These are phyloP conservation scores for Metacarcinus magister DNA, from an alignment of 2,888 invertebrate genomes.

Conservation along the genomic window DNA sequence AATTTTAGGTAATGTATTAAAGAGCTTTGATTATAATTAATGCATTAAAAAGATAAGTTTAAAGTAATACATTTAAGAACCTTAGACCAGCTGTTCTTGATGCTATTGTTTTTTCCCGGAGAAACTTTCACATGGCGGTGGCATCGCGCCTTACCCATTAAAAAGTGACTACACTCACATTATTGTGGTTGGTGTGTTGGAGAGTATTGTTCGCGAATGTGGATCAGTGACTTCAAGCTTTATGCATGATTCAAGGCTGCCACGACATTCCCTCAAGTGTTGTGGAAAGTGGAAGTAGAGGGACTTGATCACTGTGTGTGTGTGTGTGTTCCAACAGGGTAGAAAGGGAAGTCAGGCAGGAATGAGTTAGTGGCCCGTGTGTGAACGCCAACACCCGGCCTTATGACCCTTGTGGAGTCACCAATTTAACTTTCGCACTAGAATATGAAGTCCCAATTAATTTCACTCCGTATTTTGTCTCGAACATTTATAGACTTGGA, in stretches of 20 bases:
- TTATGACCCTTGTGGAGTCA: not conserved
- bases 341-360: too few relatives aligned
- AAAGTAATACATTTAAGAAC: not conserved
- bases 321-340: too few relatives aligned
- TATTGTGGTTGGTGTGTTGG: not conserved
- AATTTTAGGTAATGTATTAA: not conserved
- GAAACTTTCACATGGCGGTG: not conserved
- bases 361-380: too few relatives aligned
- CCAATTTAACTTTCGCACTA: not conserved
- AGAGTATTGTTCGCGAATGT: not conserved
- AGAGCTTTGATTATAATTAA: not conserved
- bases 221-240: not conserved
- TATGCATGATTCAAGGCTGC: not conserved
- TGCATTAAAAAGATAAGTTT: not conserved
- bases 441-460: not conserved
- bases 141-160: not conserved
- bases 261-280: not conserved
- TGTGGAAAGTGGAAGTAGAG: not conserved
- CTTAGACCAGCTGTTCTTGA: not conserved
- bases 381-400: too few relatives aligned
- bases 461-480: not conserved
- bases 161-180: not conserved
- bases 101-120: not conserved
- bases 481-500: not conserved
- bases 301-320: not conserved